These are phyloP conservation scores for Diorhabda carinulata DNA, from an alignment of 1,140 invertebrate genomes.

Conservation along the genomic window DNA sequence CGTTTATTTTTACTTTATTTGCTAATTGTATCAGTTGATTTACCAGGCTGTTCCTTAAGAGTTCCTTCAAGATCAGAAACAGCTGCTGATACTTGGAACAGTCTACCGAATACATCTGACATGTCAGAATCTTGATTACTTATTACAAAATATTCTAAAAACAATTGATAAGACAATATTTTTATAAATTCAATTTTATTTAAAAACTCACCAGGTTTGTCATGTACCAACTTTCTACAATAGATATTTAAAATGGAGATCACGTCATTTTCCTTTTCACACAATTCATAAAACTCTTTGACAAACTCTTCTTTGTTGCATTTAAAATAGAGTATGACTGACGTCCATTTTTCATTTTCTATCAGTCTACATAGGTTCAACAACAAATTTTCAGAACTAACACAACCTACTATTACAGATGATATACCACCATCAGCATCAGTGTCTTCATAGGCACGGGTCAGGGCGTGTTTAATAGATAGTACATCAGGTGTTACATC, in stretches of 20 bases:
- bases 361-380: conserved; percentile 59
- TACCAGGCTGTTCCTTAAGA: conserved; percentile 24
- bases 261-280: conserved; percentile 60
- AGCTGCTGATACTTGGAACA: conserved; percentile 61
- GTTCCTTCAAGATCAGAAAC: conserved; percentile 53
- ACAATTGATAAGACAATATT: not conserved
- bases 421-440: conserved; percentile 58
- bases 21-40: not conserved
- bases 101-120: conserved; percentile 58
- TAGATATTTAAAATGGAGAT: conserved; percentile 68
- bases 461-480: conserved; percentile 52
- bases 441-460: conserved; percentile 54
- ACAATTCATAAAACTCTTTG: conserved; percentile 55
- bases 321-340: conserved; percentile 61
- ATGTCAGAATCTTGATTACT: conserved; percentile 54
- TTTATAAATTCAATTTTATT: not conserved
- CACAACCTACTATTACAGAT: conserved; percentile 47
- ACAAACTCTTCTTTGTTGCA: conserved; percentile 59
- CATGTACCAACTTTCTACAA: conserved; percentile 64
- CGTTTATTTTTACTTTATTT: conserved; percentile 12
- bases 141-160: conserved; percentile 45
- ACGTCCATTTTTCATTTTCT: conserved; percentile 58
- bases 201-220: conserved; percentile 57
- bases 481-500: conserved; percentile 57
- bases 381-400: conserved; percentile 48